Evolutionary conservation across 2,113 vertebrate genomes (phyloP), one percentile per base, ranked within the genome.

Genomic region (Acanthisitta chloris): DNA sequence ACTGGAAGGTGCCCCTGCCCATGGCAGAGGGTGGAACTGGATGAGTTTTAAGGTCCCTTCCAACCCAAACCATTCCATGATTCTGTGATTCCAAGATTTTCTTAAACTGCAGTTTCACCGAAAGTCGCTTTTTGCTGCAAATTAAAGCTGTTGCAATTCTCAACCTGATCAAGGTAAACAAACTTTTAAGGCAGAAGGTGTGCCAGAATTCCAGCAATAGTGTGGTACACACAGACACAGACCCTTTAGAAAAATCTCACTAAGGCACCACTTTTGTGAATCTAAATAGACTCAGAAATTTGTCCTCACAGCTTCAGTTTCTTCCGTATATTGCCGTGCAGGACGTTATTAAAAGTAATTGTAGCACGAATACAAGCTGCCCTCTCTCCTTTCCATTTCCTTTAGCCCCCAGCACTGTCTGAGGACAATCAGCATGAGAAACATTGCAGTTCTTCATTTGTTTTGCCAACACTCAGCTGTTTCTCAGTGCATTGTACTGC

Each of bases 141-240:
- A n/a, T 58, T 34, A 43, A 62, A 58, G 17, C 17, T 34, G 23
- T 6, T 62, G 29, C 31, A 79, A 36, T 72, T 70, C 25, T 36
- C 14, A 79, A 8, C 5, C 19, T 2, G 4, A 62, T 52, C 6
- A 74, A 73, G 25, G 42, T 42, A 86, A 57, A 46, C 23, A 66
- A 82, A 48, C 12, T 36, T 62, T 57, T 23, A 40, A 55, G 24
- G 29, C 51, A 81, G 72, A 49, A 6, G 0, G 0, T 29, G 28
- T 58, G 46, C 20, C 64, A 64, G 51, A 59, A 69, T 64, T 55
- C 54, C 49, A 61, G 45, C 8, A 33, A 8, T 24, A 54, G 11
- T 0, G 0, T 34, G 45, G 25, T 6, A 14, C 24, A 8, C 9
- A 6, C 6, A n/a, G 46, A 61, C 6, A 6, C 0, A 2, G 49